Base-by-base conservation (phyloP, 2,888 invertebrate genomes). In the Lacanobia wlatinum region DNA sequence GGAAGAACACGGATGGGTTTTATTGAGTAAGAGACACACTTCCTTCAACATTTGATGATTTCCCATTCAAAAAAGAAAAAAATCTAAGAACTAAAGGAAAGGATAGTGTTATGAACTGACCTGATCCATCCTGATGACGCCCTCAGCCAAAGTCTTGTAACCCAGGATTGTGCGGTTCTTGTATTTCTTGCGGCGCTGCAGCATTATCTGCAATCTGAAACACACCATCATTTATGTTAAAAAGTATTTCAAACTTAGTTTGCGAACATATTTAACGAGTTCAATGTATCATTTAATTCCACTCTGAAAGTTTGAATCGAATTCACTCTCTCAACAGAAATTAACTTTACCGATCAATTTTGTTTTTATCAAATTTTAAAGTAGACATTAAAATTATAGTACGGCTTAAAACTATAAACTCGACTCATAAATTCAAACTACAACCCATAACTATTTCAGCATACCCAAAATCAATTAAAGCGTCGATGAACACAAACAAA, bases 101-200 rank as follows among this genome's bases (percentile, higher is more conserved):
- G 2, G 1, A 21, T 23, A 46, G 14, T n/a, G n/a, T 16, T 18
- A 43, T 55, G 2, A 34, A 75, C 77, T 75, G 92, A 98, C 99
- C 96, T 98, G 98, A 88, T 99, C 98, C 98, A 99, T 98, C 89
- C 99, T 98, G 89, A 99, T 98, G 82, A 98, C 97, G 61, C 99
- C 99, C 91, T 99, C 98, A 38, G 99, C 99, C 50, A 99, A 96
- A 0, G 99, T 99, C 94, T 99, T 99, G 96, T 99, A 99, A 14
- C 99, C 99, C 78, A 99, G 97, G 93, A 99, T 99, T 48, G 99
- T 99, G 88, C 99, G 97, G 94, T 99, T 99, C 96, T 99, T 99
- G 96, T 99, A 99, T 90, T 99, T 98, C 95, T 99, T 99, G 84
- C 99, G 97, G 84, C 99, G 97, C 93, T 99, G 99, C 85, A 99